phyloP scores from a whole-genome alignment of 1,140 invertebrate species.

The Listronotus bonariensis region DNA sequence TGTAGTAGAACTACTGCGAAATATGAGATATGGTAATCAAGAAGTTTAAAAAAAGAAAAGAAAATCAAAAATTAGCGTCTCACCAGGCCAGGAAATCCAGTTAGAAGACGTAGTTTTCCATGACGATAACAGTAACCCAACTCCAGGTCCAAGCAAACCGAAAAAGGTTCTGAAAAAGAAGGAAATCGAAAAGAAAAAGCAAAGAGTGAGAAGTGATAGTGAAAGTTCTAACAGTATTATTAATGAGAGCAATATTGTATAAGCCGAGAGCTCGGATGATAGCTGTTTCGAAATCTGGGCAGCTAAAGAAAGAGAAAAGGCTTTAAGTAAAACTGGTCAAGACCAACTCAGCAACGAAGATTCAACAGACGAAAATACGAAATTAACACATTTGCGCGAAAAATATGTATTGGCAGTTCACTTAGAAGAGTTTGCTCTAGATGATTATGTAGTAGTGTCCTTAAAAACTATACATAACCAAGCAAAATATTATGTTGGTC shows the following conservation, averaged over 20 bases:
- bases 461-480: not conserved
- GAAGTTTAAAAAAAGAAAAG: not conserved
- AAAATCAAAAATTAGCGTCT: not conserved
- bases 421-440: not conserved
- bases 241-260: not conserved
- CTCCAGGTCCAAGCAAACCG: not conserved
- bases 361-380: not conserved
- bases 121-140: not conserved
- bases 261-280: not conserved
- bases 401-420: no score
- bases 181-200: not conserved
- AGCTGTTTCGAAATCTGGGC: not conserved
- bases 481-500: not conserved
- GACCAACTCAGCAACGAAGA: not conserved
- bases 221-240: not conserved
- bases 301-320: not conserved
- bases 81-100: not conserved
- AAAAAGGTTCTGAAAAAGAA: no score
- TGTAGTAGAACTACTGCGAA: no score
- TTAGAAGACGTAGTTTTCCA: not conserved
- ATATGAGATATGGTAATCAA: no score
- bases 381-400: not conserved
- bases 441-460: not conserved
- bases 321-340: no score
- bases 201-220: not conserved